These are phyloP conservation scores for Drosophila nr. perissopoda DNA, from an alignment of 2,888 invertebrate genomes.

Conservation along the genomic window DNA sequence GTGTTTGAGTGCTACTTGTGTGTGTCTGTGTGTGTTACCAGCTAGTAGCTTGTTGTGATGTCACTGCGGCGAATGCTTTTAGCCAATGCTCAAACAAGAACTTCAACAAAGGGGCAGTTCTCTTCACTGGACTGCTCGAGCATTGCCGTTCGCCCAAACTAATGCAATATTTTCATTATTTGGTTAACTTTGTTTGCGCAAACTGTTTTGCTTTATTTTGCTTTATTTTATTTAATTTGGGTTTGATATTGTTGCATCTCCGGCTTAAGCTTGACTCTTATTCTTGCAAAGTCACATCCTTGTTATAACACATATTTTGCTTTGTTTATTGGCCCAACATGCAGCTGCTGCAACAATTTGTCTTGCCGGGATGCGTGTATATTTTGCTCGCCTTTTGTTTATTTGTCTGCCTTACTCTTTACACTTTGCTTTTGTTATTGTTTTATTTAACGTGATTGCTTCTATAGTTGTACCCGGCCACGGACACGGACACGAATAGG, in stretches of 20 bases:
- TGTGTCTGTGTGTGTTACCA: conserved; percentile 58
- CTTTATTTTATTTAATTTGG: conserved; percentile 71
- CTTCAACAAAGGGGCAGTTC: conserved; percentile 15
- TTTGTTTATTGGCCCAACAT: conserved; percentile 76
- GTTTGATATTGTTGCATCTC: conserved; percentile 68
- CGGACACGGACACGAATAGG: conserved; percentile 13
- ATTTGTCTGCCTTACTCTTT: conserved; percentile 60
- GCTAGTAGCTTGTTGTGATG: conserved; percentile 66
- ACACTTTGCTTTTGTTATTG: conserved; percentile 60
- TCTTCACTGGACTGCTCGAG: conserved; percentile 1
- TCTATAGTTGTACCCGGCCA: conserved; percentile 53
- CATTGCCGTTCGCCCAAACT: conserved; percentile 58
- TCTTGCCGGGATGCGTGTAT: conserved; percentile 61
- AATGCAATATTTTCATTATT: conserved; percentile 82
- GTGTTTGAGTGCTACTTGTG: conserved; percentile 40
- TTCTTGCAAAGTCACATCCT: conserved; percentile 11
- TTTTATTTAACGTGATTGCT: conserved; percentile 79
- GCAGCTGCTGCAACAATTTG: conserved; percentile 79
- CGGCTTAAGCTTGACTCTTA: conserved; percentile 13
- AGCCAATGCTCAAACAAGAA: conserved; percentile 62
- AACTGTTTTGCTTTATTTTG: conserved; percentile 57
- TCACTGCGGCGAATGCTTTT: conserved; percentile 79
- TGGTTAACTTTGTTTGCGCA: conserved; percentile 58
- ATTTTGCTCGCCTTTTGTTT: conserved; percentile 63
- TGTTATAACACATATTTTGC: conserved; percentile 24